These are phyloP conservation scores for Drosophila monieri DNA, from an alignment of 2,888 invertebrate genomes.

Conservation along the genomic window DNA sequence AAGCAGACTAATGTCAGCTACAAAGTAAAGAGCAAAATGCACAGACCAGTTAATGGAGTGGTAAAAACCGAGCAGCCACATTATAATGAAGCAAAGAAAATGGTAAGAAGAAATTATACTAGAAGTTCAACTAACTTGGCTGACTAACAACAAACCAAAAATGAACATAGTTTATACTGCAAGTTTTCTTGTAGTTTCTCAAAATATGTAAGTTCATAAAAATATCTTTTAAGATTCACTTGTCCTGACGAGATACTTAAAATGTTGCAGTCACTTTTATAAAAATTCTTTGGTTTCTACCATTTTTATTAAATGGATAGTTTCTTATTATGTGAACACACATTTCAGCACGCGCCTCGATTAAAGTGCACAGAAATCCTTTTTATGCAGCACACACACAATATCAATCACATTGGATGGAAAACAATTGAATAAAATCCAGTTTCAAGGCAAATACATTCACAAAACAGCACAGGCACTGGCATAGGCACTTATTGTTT, in stretches of 20 bases:
- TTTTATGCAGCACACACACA: conserved; percentile 33
- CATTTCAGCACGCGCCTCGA: conserved; percentile 43
- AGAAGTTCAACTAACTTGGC: conserved; percentile 46
- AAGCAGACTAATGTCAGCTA: conserved; percentile 69
- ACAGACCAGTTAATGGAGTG: conserved; percentile 73
- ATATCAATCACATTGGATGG: conserved; percentile 41
- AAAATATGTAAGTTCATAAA: neutral
- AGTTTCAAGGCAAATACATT: conserved; percentile 56
- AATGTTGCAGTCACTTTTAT: neutral
- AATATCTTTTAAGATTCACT: neutral
- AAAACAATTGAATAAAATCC: conserved; percentile 70
- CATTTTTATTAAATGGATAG: neutral
- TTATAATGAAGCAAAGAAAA: conserved; percentile 15
- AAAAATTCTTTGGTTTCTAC: conserved; percentile 2
- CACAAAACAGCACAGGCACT: conserved; percentile 16
- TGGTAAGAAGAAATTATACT: conserved; percentile 25
- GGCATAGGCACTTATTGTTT: conserved; percentile 25
- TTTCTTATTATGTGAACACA: conserved; percentile 25
- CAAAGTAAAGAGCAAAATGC: conserved; percentile 71
- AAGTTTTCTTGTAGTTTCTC: neutral
- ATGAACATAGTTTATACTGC: too few relatives aligned
- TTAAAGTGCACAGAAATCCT: conserved; percentile 45
- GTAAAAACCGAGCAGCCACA: conserved; percentile 46
- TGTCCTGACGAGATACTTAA: neutral
- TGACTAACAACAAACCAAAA: conserved; percentile 10